Base-by-base conservation (phyloP, 2,113 vertebrate genomes). In the Emydura subglobosa region DNA sequence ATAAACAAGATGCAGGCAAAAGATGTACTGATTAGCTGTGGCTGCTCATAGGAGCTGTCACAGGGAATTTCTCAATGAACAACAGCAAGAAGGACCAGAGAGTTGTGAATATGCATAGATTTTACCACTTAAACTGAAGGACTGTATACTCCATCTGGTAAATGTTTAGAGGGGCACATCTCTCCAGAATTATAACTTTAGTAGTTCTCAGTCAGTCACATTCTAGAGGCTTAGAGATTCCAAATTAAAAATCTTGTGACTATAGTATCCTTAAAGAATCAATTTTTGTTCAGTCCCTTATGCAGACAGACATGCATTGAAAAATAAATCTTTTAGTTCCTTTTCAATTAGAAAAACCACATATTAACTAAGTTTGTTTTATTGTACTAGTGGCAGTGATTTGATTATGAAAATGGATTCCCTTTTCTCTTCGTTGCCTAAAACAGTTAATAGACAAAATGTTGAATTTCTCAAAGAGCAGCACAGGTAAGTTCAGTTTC, bases 371-470 rank as follows among this genome's bases (percentile, higher is more conserved):
- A 53, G 2, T 96, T 5, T 97, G 83, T 12, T 72, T 94, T 95
- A 24, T 78, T 95, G 95, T 89, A 51, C 94, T 83, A 99, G 99
- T 55, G 98, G 98, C 90, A 99, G 98, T 94, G 99, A 99, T 97
- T 97, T 99, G 85, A 94, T 99, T 89, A 99, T 99, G 99, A 99
- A 99, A 98, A 97, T 99, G 61, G 99, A 99, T 93, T 98, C 99
- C 12, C 98, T 99, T 6, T 92, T 99, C 53, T 98, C 98, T 0
- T 99, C 99, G 68, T 98, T 99, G 93, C 99, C 98, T 87, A 98
- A 98, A 96, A 98, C 89, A 89, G 98, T 98, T 53, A 76, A 96
- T 92, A 98, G 99, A 80, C 98, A 98, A 95, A 98, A 99, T 47
- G 79, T 99, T 93, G 95, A 96, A 51, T 98, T 99, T 92, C 87